Evolutionary conservation across 1,140 invertebrate species (phyloP), one percentile per base, ranked within the genome.

Genomic region (Drosophila subobscura): DNA sequence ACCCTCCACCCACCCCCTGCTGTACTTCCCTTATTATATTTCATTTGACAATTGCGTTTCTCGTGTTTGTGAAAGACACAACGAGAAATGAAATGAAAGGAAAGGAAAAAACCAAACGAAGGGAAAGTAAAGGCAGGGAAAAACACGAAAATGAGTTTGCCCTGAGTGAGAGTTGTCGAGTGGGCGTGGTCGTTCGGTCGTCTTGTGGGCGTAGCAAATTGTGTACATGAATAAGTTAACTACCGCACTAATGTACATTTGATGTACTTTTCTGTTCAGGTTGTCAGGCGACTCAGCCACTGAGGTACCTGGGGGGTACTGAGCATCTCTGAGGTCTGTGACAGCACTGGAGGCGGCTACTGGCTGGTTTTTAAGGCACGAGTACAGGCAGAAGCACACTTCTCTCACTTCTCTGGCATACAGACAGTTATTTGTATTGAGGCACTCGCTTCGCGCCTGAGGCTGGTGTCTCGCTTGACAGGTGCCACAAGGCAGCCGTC

Each of bases 181-280:
- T 27, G 23, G 47, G 58, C 37, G 54, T 59, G 50, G 27, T 25
- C 40, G 56, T 40, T n/a, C 54, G 50, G 27, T 25, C 40, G 56
- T 40, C 16, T 6, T 51, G 16, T 72, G 52, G 51, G 51, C 40
- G 59, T 25, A 14, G 25, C 45, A 46, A 51, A 57, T 41, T 72
- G 68, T 73, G 67, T 80, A 78, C 75, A 81, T 81, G 76, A 78
- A 76, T 78, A 78, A 78, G 76, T 81, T 81, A 78, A 81, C 78
- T 78, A 81, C 78, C 78, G 75, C 72, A 78, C 78, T 81, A 81
- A 81, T 81, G 78, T 81, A 81, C 78, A 78, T 81, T 81, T 81
- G 78, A 81, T 81, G 78, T 81, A 78, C 75, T 77, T 73, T 79
- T 77, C 68, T 73, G 61, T 67, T 29, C 25, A 40, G 46, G 47